These are phyloP conservation scores for Actinemys pallida DNA, from an alignment of 2,113 vertebrate species.

Conservation along the genomic window DNA sequence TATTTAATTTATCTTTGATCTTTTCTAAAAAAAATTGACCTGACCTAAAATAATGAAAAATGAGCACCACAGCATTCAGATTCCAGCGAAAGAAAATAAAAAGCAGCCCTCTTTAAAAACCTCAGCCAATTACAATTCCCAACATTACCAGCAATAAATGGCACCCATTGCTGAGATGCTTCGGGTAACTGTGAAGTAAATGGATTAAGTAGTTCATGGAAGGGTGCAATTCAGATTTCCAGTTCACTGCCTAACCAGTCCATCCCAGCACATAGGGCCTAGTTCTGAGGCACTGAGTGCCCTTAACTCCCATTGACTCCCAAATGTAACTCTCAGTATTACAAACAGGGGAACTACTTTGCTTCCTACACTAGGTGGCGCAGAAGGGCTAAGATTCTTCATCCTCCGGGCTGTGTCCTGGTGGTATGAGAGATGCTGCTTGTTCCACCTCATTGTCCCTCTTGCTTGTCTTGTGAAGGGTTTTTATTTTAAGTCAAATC, in stretches of 20 bases:
- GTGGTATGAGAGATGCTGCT: not conserved
- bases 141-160: not conserved
- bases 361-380: constrained; percentile 79
- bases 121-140: fast-evolving
- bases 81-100: not conserved
- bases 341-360: constrained; percentile 26
- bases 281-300: not conserved
- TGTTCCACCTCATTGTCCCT: not conserved
- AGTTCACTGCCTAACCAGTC: not conserved
- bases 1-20: not conserved
- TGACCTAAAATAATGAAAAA: not conserved
- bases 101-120: not conserved
- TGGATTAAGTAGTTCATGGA: not conserved
- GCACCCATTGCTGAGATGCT: not conserved
- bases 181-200: not conserved
- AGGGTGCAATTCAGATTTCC: not conserved
- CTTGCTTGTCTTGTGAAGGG: not conserved
- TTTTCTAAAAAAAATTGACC: not conserved
- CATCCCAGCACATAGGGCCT: not conserved
- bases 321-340: not conserved
- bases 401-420: not conserved
- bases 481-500: not conserved
- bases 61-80: not conserved
- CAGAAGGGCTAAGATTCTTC: constrained; percentile 66
- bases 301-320: not conserved